Conservation (phyloP, 1,140 invertebrate species). For the Streblospio benedicti region DNA sequence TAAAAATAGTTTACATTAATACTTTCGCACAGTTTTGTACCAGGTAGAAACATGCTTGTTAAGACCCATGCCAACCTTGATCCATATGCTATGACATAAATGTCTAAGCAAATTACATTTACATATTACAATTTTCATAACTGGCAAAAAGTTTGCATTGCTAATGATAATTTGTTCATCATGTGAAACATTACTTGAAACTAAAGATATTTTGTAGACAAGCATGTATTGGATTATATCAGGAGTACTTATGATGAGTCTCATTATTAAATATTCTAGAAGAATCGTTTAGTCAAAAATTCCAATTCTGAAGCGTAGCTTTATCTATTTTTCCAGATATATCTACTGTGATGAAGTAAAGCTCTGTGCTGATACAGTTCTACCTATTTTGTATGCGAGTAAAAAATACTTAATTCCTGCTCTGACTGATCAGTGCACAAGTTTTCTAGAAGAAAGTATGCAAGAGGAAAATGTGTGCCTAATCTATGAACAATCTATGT, state of each 20-base stretch:
- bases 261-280: not conserved
- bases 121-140: too few relatives aligned
- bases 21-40: too few relatives aligned
- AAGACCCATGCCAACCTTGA: too few relatives aligned
- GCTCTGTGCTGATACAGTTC: constrained; percentile 72
- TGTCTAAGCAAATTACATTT: too few relatives aligned
- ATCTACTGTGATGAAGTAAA: constrained; percentile 73
- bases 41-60: too few relatives aligned
- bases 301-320: not conserved
- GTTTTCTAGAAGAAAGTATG: constrained; percentile 68
- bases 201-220: not conserved
- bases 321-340: constrained; percentile 53
- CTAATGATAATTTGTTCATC: not conserved
- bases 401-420: constrained; percentile 79
- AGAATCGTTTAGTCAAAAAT: not conserved
- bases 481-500: constrained; percentile 72
- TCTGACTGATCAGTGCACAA: constrained; percentile 69
- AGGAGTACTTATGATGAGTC: not conserved
- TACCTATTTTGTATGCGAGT: constrained; percentile 74
- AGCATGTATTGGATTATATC: not conserved
- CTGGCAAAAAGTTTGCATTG: not conserved
- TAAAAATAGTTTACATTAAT: too few relatives aligned
- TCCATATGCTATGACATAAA: too few relatives aligned
- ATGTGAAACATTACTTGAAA: not conserved
- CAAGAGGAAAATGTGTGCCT: constrained; percentile 67